A percentile compares a stretch with the other conserved stretches of the same genome.
Evolutionary conservation across 2,888 invertebrate species (phyloP).

Genomic region (Drosophila merina): DNA sequence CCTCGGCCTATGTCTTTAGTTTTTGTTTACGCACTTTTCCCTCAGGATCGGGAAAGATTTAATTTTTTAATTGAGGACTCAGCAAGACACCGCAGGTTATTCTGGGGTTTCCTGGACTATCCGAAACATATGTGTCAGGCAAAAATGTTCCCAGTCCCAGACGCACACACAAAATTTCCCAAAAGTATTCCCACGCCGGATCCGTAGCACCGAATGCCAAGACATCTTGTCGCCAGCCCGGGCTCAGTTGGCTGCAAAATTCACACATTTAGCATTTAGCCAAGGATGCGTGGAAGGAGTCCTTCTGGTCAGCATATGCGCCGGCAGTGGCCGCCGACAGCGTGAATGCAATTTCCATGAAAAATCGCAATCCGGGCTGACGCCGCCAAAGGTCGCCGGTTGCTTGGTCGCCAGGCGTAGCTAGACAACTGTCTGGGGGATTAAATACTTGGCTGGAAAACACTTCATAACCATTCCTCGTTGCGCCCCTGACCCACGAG

Average conservation of each 20-base stretch:
- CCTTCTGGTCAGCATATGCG: constrained; percentile 74
- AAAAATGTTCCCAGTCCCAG: constrained; percentile 11
- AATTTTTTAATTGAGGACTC: constrained; percentile 52
- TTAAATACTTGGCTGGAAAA: background rate
- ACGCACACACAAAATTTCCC: constrained; percentile 35
- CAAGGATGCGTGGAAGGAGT: constrained; percentile 38
- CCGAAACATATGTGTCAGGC: constrained; percentile 28
- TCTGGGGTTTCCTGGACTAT: constrained; percentile 1
- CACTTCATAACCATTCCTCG: background rate
- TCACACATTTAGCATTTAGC: constrained; percentile 51
- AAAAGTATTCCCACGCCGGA: constrained; percentile 58
- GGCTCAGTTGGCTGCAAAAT: constrained; percentile 33
- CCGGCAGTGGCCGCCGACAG: constrained; percentile 28
- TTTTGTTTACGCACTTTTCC: constrained; percentile 25
- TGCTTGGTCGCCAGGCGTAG: constrained; percentile 3
- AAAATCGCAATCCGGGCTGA: constrained; percentile 74
- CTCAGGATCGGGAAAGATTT: constrained; percentile 41
- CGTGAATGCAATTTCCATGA: constrained; percentile 67
- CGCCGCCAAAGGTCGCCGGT: constrained; percentile 62
- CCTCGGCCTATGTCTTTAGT: constrained; percentile 8
- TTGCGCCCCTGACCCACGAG: constrained; percentile 2
- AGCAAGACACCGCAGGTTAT: background rate
- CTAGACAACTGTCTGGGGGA: background rate
- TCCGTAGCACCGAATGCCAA: constrained; percentile 9
- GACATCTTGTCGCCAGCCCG: constrained; percentile 32